A percentile compares a stretch with the other conserved stretches of the same genome.
Evolutionary conservation across 2,797 vertebrate genomes (phyloP).

Genomic region (Danionella dracula): DNA sequence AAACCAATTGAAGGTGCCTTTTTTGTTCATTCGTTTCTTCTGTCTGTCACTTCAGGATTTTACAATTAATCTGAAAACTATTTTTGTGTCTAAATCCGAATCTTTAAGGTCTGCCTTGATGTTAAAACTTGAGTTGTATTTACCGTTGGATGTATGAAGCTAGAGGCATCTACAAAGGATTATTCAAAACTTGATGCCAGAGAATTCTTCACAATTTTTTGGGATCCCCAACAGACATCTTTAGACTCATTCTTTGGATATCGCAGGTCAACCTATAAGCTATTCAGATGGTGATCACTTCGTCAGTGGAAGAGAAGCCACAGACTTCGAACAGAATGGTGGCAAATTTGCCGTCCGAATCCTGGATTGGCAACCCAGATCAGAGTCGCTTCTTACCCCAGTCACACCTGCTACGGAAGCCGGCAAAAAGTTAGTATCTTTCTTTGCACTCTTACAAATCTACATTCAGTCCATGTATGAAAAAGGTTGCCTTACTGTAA

Average conservation of each 20-base stretch:
- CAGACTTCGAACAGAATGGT: constrained; percentile 78
- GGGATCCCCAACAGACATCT: constrained; percentile 44
- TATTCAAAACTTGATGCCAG: constrained; percentile 44
- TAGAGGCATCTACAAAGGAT: constrained; percentile 45
- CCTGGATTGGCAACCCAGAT: constrained; percentile 72
- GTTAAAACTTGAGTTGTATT: constrained; percentile 42
- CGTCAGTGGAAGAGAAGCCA: constrained; percentile 76
- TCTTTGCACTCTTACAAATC: constrained; percentile 17
- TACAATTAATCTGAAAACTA: constrained; percentile 57
- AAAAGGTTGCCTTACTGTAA: not conserved
- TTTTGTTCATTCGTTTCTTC: constrained; percentile 63
- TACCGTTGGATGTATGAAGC: constrained; percentile 49
- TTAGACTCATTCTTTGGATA: constrained; percentile 64
- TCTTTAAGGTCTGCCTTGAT: constrained; percentile 45
- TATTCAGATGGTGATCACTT: constrained; percentile 82
- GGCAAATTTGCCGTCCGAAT: constrained; percentile 68
- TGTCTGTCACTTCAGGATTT: constrained; percentile 65
- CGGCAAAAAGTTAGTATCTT: constrained; percentile 75
- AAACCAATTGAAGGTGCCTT: constrained; percentile 68
- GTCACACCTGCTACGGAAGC: constrained; percentile 74
- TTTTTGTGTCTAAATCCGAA: constrained; percentile 46
- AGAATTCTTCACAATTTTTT: constrained; percentile 43
- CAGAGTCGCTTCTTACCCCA: constrained; percentile 58
- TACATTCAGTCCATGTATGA: not conserved
- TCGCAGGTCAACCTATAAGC: constrained; percentile 58